Percentiles rank a stretch among this genome's conserved stretches.
phyloP scores from a whole-genome alignment of 2,797 vertebrate genomes.

The Scolopax bukidnonensis region DNA sequence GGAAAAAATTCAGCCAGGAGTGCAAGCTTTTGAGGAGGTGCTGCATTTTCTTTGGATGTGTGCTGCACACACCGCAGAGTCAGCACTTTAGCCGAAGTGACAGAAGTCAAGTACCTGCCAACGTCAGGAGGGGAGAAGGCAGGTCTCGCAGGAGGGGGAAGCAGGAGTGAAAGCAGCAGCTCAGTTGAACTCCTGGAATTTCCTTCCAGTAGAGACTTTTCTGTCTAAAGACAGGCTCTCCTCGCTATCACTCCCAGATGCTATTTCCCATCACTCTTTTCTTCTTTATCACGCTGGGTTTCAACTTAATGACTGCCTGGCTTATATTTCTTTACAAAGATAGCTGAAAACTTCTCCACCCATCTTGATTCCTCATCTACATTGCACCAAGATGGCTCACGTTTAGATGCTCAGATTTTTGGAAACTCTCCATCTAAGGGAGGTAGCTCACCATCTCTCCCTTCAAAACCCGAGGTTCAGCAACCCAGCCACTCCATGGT shows the following conservation, averaged over 20 bases:
- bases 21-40: not conserved
- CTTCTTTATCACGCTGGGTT: not conserved
- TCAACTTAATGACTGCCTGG: not conserved
- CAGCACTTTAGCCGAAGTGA: conserved; percentile 28
- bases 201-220: not conserved
- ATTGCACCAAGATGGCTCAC: not conserved
- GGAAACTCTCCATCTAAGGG: not conserved
- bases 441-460: not conserved
- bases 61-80: not conserved
- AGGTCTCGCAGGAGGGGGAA: not conserved
- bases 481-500: not conserved
- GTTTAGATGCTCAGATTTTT: not conserved
- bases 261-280: not conserved
- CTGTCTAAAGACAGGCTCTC: not conserved
- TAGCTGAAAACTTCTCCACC: not conserved
- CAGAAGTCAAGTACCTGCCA: conserved; percentile 34
- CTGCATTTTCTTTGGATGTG: not conserved
- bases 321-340: not conserved
- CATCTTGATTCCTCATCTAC: not conserved
- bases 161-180: not conserved
- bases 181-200: not conserved
- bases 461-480: not conserved
- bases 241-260: not conserved
- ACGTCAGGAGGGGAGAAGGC: not conserved
- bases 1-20: not conserved